Conservation (phyloP, 2,888 invertebrate species). For the Herminia tarsipennalis region DNA sequence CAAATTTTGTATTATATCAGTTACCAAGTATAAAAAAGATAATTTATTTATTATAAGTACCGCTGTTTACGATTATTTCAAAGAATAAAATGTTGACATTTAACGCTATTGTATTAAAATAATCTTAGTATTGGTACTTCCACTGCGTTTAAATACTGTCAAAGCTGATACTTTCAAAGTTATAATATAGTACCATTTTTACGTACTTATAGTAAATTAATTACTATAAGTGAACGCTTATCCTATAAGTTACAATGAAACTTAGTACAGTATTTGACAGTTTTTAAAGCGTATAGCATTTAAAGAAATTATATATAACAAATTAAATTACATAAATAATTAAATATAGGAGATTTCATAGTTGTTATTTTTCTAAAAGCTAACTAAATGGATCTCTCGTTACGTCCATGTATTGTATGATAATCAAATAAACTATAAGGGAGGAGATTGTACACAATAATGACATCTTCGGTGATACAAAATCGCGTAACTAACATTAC, state of each 20-base stretch:
- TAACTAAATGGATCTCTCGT: slow-evolving; percentile 54
- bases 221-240: too few relatives aligned
- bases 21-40: slow-evolving; percentile 28
- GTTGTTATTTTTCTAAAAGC: slow-evolving; percentile 54
- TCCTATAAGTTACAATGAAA: too few relatives aligned
- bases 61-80: slow-evolving; percentile 2
- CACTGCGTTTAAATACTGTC: slow-evolving; percentile 21
- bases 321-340: slow-evolving; percentile 20
- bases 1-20: slow-evolving; percentile 29
- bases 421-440: slow-evolving; percentile 1
- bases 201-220: too few relatives aligned
- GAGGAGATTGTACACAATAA: slow-evolving; percentile 12
- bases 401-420: slow-evolving; percentile 53
- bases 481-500: too few relatives aligned
- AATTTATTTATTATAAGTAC: background rate
- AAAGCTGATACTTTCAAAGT: too few relatives aligned
- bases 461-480: too few relatives aligned
- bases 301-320: slow-evolving; percentile 13
- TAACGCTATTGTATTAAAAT: slow-evolving; percentile 11
- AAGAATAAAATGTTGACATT: background rate
- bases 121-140: slow-evolving; percentile 14
- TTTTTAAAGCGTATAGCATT: slow-evolving; percentile 14
- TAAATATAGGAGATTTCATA: slow-evolving; percentile 27
- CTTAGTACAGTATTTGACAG: slow-evolving; percentile 7
- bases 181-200: too few relatives aligned